These are phyloP conservation scores for Dolichopus griseipennis DNA, from an alignment of 2,888 invertebrate species.

Conservation along the genomic window DNA sequence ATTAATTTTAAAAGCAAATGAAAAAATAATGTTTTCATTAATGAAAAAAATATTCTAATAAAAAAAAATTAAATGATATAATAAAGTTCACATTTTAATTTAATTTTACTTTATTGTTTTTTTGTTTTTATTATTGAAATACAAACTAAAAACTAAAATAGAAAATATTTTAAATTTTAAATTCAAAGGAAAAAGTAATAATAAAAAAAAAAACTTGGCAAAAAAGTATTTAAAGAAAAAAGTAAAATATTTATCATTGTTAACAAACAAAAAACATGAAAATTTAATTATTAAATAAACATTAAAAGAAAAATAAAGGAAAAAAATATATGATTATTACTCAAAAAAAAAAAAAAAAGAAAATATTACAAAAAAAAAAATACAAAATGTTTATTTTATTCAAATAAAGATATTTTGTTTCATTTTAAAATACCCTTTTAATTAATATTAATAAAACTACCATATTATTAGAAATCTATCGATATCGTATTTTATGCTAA, in stretches of 20 bases:
- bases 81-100: constrained; percentile 25
- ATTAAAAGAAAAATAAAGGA: constrained; percentile 3
- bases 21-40: not conserved
- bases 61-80: constrained; percentile 15
- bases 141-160: constrained; percentile 13
- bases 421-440: not conserved
- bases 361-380: not conserved
- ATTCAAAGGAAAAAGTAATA: constrained; percentile 9
- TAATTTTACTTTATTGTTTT: constrained; percentile 17
- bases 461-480: no score
- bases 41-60: constrained; percentile 15
- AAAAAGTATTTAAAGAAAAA: constrained; percentile 8
- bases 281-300: constrained; percentile 6
- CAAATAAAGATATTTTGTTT: not conserved
- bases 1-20: not conserved
- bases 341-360: not conserved
- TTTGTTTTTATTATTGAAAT: constrained; percentile 2
- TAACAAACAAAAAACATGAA: not conserved
- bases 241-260: constrained; percentile 10
- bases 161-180: constrained; percentile 14
- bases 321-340: constrained; percentile 3
- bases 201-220: constrained; percentile 13
- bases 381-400: not conserved
- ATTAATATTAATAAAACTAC: no score
- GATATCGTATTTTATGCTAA: no score